These are phyloP conservation scores for Corythornis vintsioides DNA, from an alignment of 2,113 vertebrate genomes.

Conservation along the genomic window DNA sequence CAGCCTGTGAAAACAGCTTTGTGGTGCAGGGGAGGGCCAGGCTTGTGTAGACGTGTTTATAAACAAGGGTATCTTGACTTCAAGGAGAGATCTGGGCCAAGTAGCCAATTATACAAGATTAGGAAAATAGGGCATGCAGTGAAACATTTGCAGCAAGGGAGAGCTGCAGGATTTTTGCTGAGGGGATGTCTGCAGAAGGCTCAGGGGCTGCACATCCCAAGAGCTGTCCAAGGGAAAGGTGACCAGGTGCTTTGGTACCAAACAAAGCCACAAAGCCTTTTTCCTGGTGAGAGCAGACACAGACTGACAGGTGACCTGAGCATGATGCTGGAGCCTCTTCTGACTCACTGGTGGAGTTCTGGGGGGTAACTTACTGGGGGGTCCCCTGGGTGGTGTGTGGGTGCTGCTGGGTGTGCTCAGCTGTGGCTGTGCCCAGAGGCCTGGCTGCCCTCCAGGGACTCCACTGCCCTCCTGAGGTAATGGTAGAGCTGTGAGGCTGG, in stretches of 20 bases:
- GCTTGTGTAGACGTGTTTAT: background rate
- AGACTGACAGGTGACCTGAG: background rate
- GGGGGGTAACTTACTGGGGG: background rate
- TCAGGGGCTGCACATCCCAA: background rate
- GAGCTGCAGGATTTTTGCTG: background rate
- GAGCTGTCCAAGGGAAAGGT: background rate
- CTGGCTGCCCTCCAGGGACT: rapidly evolving
- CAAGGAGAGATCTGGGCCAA: background rate
- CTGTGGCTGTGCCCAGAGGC: background rate
- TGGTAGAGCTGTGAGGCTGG: background rate
- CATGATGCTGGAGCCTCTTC: background rate
- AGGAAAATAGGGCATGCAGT: background rate
- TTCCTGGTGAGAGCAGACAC: background rate
- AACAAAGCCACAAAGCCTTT: background rate
- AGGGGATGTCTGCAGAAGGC: background rate
- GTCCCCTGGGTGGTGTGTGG: background rate
- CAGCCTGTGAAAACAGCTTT: background rate
- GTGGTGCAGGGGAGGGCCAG: background rate
- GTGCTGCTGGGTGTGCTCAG: background rate
- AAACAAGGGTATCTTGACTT: background rate
- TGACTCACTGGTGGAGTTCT: background rate
- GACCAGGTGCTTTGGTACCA: background rate
- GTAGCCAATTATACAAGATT: background rate
- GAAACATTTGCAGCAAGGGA: background rate
- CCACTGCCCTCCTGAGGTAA: rapidly evolving